phyloP scores from a whole-genome alignment of 2,113 vertebrate genomes.

The Mobula birostris region DNA sequence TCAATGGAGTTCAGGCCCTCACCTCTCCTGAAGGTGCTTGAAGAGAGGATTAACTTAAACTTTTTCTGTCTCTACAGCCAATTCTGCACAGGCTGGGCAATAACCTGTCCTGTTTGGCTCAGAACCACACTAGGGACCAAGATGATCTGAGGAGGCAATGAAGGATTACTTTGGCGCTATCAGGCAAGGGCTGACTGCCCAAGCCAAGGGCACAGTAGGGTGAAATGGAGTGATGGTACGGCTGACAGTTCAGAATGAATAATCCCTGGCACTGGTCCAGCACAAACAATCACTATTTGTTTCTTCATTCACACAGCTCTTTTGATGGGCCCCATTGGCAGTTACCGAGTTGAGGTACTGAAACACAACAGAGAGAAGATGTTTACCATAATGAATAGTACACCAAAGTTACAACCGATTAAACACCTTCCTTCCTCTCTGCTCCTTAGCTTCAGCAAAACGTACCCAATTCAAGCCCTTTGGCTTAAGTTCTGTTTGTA shows the following conservation, averaged over 20 bases:
- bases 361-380: not conserved
- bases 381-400: not conserved
- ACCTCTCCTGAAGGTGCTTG: not conserved
- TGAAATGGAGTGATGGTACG: not conserved
- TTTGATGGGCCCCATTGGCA: not conserved
- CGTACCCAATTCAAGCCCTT: not conserved
- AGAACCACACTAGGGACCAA: not conserved
- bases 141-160: not conserved
- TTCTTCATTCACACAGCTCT: not conserved
- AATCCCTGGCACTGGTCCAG: not conserved
- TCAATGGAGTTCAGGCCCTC: not conserved
- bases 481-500: not conserved
- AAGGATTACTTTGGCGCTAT: not conserved
- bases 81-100: not conserved
- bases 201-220: not conserved
- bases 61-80: not conserved
- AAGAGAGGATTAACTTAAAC: not conserved
- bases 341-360: not conserved
- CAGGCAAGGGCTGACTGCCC: not conserved
- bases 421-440: conserved; percentile 38
- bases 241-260: not conserved
- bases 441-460: conserved; percentile 43
- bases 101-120: not conserved
- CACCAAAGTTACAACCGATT: not conserved
- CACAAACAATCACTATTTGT: not conserved